Evolutionary conservation across 2,888 invertebrate genomes (phyloP), one percentile per base, ranked within the genome.

Genomic region (Desoria tigrina): DNA sequence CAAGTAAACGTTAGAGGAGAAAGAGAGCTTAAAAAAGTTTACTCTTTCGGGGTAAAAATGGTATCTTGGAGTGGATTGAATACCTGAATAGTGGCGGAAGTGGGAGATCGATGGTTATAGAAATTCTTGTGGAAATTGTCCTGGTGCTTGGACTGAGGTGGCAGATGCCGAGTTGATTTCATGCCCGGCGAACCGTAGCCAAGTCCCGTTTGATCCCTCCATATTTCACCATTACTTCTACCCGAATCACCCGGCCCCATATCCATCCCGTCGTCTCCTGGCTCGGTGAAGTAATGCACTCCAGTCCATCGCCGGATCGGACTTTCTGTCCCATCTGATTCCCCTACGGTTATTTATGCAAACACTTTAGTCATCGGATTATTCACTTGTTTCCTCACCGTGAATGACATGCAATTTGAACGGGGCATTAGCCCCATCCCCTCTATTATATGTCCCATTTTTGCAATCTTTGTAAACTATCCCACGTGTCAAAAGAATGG

Each of bases 91-190:
- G 86, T 86, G 21, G 86, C 86, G 26, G 86, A 85, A 0, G 86
- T 86, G 54, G 86, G 86, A 63, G 74, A 73, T 73, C 85, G 82
- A 78, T 83, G 84, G 53, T 84, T 84, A 9, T 88, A 88, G 57
- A 88, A 86, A 66, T 77, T 76, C 66, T 77, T 74, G 71, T 72
- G 73, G 70, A 76, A 72, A 60, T 68, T 69, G 69, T 70, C 67
- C 63, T 69, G 61, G 66, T 73, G 63, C 60, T 68, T 63, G 67
- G 71, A 70, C 59, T 76, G 76, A 63, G 74, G 74, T 69, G 88
- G 82, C 55, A 90, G 83, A 81, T 90, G 90, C 77, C 90, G 84
- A 9, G 90, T 90, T 14, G 90, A 90, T 81, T 91, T 91, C 21
- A 90, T 90, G 69, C 87, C 80, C 58, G 86, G 86, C 1, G 88